Percentiles rank a stretch among this genome's conserved stretches.
These are phyloP conservation scores for Chesias legatella DNA, from an alignment of 2,888 invertebrate genomes.

Conservation along the genomic window DNA sequence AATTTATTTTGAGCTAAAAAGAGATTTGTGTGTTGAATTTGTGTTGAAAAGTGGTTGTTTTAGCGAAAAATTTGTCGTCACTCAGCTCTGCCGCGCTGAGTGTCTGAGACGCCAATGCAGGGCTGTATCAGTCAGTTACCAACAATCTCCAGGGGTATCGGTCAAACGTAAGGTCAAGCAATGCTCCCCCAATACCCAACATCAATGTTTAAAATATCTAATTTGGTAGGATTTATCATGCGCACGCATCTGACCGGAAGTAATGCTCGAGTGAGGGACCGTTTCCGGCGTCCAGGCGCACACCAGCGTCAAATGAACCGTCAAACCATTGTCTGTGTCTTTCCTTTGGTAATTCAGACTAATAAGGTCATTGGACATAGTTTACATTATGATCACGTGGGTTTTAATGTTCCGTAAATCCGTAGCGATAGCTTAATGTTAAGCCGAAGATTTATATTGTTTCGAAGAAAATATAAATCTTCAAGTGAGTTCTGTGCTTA, in stretches of 20 bases:
- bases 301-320: slow-evolving; percentile 62
- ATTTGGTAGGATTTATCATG: slow-evolving; percentile 54
- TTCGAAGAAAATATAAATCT: too few species aligned
- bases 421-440: not conserved
- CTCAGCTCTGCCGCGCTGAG: too few species aligned
- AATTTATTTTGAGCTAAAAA: too few species aligned
- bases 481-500: too few species aligned
- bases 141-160: too few species aligned
- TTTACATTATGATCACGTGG: slow-evolving; percentile 25
- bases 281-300: slow-evolving; percentile 61
- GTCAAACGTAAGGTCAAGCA: too few species aligned
- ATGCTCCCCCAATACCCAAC: slow-evolving; percentile 2
- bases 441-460: too few species aligned
- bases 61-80: too few species aligned
- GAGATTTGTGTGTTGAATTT: too few species aligned
- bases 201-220: slow-evolving; percentile 43
- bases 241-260: slow-evolving; percentile 70
- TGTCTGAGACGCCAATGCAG: too few species aligned
- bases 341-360: slow-evolving; percentile 44
- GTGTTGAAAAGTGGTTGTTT: too few species aligned
- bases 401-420: slow-evolving; percentile 26
- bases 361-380: slow-evolving; percentile 58
- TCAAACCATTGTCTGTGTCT: slow-evolving; percentile 59
- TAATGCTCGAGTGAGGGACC: slow-evolving; percentile 53
- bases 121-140: too few species aligned